Evolutionary conservation across 2,797 vertebrate species (phyloP).

Genomic region (Bufotes viridis): DNA sequence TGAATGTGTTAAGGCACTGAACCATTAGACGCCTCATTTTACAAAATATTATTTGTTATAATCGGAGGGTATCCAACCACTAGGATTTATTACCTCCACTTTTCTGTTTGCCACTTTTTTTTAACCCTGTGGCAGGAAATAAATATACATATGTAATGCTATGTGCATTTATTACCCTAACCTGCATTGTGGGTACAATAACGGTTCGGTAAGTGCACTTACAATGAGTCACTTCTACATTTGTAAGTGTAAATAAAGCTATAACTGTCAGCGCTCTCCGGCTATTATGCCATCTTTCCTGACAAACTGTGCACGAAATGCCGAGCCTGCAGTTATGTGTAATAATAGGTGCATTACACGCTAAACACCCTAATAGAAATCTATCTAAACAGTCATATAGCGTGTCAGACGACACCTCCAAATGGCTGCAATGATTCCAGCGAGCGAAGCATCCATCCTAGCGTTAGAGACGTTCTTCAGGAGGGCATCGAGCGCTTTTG

Average conservation of each 20-base stretch:
- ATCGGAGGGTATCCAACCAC: neutral
- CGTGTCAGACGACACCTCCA: neutral
- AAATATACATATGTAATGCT: slow-evolving; percentile 14
- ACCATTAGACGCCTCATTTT: neutral
- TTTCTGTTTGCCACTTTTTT: neutral
- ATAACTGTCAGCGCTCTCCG: slow-evolving; percentile 5
- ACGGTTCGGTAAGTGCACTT: slow-evolving; percentile 13
- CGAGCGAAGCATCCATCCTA: neutral
- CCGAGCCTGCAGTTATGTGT: slow-evolving; percentile 10
- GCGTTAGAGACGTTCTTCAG: neutral
- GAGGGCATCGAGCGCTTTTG: neutral
- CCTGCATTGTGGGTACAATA: slow-evolving; percentile 22
- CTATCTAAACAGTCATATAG: neutral
- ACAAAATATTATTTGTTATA: neutral
- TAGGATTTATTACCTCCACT: neutral
- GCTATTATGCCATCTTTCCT: slow-evolving; percentile 7
- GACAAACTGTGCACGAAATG: neutral
- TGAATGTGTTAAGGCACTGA: neutral
- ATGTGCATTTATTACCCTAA: slow-evolving; percentile 10
- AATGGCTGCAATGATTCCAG: neutral
- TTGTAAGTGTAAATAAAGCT: slow-evolving; percentile 22
- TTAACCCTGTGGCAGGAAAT: neutral
- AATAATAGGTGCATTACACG: slow-evolving; percentile 30
- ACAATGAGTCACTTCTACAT: neutral
- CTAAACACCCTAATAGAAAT: slow-evolving; percentile 33